phyloP scores from a whole-genome alignment of 2,113 vertebrate genomes.

The Cettia cetti region DNA sequence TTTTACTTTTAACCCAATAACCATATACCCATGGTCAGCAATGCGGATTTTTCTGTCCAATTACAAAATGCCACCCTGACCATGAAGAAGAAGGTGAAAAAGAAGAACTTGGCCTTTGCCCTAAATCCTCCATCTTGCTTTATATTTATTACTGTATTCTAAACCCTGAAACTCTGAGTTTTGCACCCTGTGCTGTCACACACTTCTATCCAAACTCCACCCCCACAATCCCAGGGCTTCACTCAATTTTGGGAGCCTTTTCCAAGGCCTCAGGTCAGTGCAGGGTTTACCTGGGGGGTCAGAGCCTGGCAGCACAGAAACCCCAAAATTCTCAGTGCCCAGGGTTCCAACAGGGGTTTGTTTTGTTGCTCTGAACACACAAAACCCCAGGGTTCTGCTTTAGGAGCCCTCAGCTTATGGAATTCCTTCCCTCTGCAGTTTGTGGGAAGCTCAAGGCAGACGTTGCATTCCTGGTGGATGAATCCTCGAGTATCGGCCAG shows the following conservation, averaged over 20 bases:
- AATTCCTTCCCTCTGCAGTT: slow-evolving; percentile 65
- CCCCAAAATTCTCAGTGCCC: not conserved
- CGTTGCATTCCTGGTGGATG: slow-evolving; percentile 87
- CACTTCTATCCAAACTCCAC: not conserved
- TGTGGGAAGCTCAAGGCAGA: slow-evolving; percentile 84
- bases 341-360: not conserved
- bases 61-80: not conserved
- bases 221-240: not conserved
- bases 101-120: not conserved
- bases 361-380: not conserved
- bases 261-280: not conserved
- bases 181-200: not conserved
- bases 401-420: rapidly evolving
- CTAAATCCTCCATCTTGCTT: not conserved
- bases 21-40: not conserved
- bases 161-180: not conserved
- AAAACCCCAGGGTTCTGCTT: not conserved
- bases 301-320: not conserved
- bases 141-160: not conserved
- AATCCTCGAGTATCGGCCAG: slow-evolving; percentile 86
- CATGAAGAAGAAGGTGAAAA: not conserved
- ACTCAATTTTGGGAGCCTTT: not conserved
- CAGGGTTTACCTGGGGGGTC: not conserved
- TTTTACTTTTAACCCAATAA: not conserved
- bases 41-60: not conserved